Base-by-base conservation (phyloP, 1,140 invertebrate species). In the Drosophila melanogaster region DNA sequence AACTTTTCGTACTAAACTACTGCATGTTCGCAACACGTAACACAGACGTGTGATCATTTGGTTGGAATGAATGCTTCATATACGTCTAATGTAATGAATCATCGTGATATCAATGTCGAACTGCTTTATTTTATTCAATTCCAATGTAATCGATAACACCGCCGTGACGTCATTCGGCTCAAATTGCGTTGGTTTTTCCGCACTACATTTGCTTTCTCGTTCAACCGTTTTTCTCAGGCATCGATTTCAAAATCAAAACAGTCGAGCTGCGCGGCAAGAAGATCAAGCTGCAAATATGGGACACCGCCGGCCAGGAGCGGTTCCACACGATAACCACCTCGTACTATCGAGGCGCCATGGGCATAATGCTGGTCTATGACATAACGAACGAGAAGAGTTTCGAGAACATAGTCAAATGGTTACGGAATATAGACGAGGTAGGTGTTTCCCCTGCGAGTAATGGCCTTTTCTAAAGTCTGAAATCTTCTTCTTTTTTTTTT, bases 161-260 rank as follows among this genome's bases (percentile, higher is more conserved):
- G 7, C n/a, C 2, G 75, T 80, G 78, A 81, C 72, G 79, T 80
- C 78, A 80, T 64, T 65, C 37, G 14, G 4, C 17, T 3, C 14
- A n/a, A 15, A 24, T 49, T 53, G 7, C 15, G 19, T 30, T 56
- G 47, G 40, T 64, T 71, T 61, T 43, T 49, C 49, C 49, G 47
- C 47, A 17, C 26, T 33, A 17, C 54, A 14, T 15, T 15, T 17
- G 24, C 14, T 15, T 24, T 22, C 30, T 30, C 8, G 10, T 19
- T n/a, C 49, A 47, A 35, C n/a, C 26, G 4, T 19, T 38, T 43
- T 40, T 58, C 43, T 15, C 93, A 99, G 98, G 98, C 92, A 99
- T 99, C 93, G 98, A 99, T 94, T 99, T 99, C 93, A 99, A 99
- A 95, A 99, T 99, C 91, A 98, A 98, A 94, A 99, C 98, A 87